Evolutionary conservation across 2,888 invertebrate genomes (phyloP).

Genomic region (Seladonia tumulorum): DNA sequence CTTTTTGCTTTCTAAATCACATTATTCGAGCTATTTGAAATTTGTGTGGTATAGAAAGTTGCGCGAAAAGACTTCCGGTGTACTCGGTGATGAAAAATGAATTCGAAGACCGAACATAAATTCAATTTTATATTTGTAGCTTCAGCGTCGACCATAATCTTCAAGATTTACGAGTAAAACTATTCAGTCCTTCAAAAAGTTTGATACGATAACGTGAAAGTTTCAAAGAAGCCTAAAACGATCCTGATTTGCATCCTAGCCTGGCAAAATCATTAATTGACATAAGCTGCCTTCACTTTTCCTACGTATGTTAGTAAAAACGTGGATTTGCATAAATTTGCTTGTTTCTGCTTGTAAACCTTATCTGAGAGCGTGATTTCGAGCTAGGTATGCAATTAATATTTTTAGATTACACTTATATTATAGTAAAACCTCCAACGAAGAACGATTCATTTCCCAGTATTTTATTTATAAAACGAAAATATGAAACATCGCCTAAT

Average conservation of each 20-base stretch:
- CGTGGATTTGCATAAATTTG: background rate
- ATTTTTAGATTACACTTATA: background rate
- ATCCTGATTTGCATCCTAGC: background rate
- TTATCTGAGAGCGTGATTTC: background rate
- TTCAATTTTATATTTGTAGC: background rate
- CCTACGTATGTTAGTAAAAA: background rate
- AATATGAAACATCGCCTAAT: background rate
- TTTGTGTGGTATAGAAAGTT: background rate
- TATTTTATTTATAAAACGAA: background rate
- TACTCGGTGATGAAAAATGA: too few relatives aligned
- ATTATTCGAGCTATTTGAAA: background rate
- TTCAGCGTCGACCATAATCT: background rate
- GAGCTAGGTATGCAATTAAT: background rate
- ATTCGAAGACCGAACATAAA: too few relatives aligned
- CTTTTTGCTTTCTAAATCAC: background rate
- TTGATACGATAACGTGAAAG: background rate
- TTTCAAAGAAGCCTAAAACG: background rate
- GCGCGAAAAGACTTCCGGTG: background rate
- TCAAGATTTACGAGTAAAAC: background rate
- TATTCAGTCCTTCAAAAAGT: background rate
- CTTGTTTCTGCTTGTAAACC: background rate
- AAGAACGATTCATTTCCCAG: background rate
- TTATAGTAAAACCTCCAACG: background rate
- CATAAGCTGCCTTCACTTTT: background rate
- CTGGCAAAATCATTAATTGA: background rate